Evolutionary conservation across 2,888 invertebrate species (phyloP).

Genomic region (Portevinia maculata): DNA sequence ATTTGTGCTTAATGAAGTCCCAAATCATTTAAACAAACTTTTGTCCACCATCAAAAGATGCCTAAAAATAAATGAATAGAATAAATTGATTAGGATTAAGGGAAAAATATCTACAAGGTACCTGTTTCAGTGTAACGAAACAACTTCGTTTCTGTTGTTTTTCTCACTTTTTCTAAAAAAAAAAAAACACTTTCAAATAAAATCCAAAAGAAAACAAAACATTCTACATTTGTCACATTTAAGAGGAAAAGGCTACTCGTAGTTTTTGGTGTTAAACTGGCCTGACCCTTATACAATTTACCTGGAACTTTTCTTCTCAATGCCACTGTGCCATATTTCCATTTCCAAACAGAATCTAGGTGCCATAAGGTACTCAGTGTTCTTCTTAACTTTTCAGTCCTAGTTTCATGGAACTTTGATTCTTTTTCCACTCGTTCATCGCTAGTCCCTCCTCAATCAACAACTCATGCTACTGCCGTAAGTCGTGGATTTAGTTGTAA

Average conservation of each 20-base stretch:
- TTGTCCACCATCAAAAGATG: too few relatives aligned
- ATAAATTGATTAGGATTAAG: too few relatives aligned
- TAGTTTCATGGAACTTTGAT: slow-evolving; percentile 71
- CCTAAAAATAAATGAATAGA: too few relatives aligned
- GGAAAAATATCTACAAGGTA: too few relatives aligned
- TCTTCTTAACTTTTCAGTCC: slow-evolving; percentile 67
- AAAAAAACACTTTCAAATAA: too few relatives aligned
- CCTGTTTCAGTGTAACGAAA: too few relatives aligned
- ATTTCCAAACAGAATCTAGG: slow-evolving; percentile 52
- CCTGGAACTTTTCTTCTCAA: slow-evolving; percentile 46
- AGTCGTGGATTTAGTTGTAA: slow-evolving; percentile 69
- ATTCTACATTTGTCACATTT: too few relatives aligned
- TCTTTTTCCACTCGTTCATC: slow-evolving; percentile 57
- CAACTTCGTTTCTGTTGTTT: too few relatives aligned
- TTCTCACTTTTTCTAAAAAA: too few relatives aligned
- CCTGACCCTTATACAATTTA: neutral
- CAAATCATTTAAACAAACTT: too few relatives aligned
- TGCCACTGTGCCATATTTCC: slow-evolving; percentile 44
- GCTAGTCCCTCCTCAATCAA: slow-evolving; percentile 33
- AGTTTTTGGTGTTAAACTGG: slow-evolving; percentile 23
- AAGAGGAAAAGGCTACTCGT: neutral
- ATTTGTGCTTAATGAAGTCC: too few relatives aligned
- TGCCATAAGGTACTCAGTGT: slow-evolving; percentile 68
- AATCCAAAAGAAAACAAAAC: too few relatives aligned
- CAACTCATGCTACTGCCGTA: slow-evolving; percentile 38